Evolutionary conservation across 2,113 vertebrate species (phyloP).

Genomic region (Chrysemys picta): DNA sequence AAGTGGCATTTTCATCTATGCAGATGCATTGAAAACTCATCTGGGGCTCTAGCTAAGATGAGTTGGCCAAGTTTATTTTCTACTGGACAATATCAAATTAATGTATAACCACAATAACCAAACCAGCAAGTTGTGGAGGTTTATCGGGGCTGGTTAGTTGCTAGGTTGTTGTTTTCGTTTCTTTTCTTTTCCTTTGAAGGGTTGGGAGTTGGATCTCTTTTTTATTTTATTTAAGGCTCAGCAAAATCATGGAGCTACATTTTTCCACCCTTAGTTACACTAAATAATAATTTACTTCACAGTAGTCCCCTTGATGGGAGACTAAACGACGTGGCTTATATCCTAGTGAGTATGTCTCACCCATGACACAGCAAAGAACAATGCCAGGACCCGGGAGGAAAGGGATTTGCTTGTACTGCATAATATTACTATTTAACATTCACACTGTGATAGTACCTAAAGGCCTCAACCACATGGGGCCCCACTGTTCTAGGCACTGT

Average conservation of each 20-base stretch:
- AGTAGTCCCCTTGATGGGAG: not conserved
- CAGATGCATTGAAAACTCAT: not conserved
- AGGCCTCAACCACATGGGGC: not conserved
- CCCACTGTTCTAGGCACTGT: not conserved
- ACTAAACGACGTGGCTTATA: not conserved
- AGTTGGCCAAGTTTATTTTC: not conserved
- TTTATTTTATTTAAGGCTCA: conserved; percentile 5
- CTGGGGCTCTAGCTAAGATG: not conserved
- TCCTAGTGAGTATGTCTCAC: not conserved
- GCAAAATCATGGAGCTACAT: not conserved
- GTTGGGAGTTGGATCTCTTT: not conserved
- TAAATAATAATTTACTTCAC: not conserved
- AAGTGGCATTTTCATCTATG: not conserved
- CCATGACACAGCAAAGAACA: rapidly evolving
- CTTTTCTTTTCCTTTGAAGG: not conserved
- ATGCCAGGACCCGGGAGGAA: not conserved
- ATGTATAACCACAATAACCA: not conserved
- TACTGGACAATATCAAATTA: not conserved
- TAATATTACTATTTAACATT: not conserved
- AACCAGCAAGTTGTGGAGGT: not conserved
- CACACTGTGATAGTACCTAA: not conserved
- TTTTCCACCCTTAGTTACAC: not conserved
- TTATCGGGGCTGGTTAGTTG: not conserved
- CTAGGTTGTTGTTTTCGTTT: not conserved
- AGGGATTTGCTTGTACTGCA: not conserved